Base-by-base conservation (phyloP, 35 echinoderm and acorn worm genomes). In the Heliocidaris tuberculata region DNA sequence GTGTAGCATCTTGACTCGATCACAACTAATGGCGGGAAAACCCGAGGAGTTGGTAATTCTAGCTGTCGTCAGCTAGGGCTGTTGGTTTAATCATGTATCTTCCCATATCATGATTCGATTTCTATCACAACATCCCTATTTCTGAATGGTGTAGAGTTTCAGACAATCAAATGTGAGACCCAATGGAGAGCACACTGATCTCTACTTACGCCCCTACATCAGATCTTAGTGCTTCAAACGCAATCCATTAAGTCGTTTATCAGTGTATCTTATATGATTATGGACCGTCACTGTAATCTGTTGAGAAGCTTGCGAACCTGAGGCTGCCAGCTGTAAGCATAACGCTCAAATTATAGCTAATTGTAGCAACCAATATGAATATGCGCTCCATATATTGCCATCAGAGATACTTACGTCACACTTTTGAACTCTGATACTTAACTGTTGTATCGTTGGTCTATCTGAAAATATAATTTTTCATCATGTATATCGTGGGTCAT, bases 51-150 rank as follows among this genome's bases (percentile, higher is more conserved):
- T 21, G 4, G 65, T 78, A 78, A 78, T 78, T 78, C 65, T 78
- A 78, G 21, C 21, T 78, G 65, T 78, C 27, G 65, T 19, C 2
- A 78, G 65, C 65, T 78, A 78, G 65, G 21, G 65, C 27, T 78
- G 65, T 78, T 78, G 27, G 65, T 78, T 78, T 78, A 78, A 78
- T 78, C 65, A 78, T 78, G 65, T 78, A 78, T 78, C 65, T 78
- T 78, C 27, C 65, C 65, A 78, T 78, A 19, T 78, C 65, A 78
- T 78, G 65, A 78, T 78, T 78, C 65, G 65, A 78, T 78, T 78
- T 78, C 65, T 78, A 78, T 78, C 65, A 78, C 27, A 78, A 78
- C 65, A 78, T 78, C 65, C 4, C 65, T n/a, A 27, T 78, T 27
- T 78, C 0, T 78, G 65, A 78, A 78, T 78, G 27, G 65, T 78